Evolutionary conservation across 2,113 vertebrate genomes (phyloP).

Genomic region (Oryzias woworae): DNA sequence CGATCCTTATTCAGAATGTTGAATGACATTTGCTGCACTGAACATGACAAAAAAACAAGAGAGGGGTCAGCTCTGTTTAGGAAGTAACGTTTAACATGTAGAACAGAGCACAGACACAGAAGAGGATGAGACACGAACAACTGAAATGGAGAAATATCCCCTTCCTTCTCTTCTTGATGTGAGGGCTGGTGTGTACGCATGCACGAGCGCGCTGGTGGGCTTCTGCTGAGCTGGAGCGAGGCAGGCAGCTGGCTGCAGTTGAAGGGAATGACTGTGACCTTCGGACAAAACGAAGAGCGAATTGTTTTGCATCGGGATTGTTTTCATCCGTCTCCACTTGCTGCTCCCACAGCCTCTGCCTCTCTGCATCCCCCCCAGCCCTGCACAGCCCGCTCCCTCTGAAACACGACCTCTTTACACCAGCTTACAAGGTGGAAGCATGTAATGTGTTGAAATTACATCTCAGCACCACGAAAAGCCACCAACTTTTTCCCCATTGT

Average conservation of each 20-base stretch:
- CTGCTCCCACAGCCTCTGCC: slow-evolving; percentile 24
- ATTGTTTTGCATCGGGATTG: slow-evolving; percentile 49
- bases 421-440: no score
- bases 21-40: no score
- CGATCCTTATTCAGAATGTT: background rate
- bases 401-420: background rate
- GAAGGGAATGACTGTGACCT: slow-evolving; percentile 66
- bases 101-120: slow-evolving; percentile 1
- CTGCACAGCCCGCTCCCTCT: background rate
- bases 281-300: slow-evolving; percentile 57
- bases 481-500: background rate
- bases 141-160: slow-evolving; percentile 21
- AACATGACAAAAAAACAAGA: background rate
- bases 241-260: slow-evolving; percentile 50
- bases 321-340: slow-evolving; percentile 29
- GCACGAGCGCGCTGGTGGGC: slow-evolving; percentile 6
- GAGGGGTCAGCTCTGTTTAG: background rate
- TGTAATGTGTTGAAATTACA: background rate
- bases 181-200: slow-evolving; percentile 5
- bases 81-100: background rate
- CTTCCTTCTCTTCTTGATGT: slow-evolving; percentile 22
- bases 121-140: slow-evolving; percentile 5
- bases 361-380: slow-evolving; percentile 11
- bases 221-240: slow-evolving; percentile 29
- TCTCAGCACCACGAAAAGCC: background rate